Conservation (phyloP, 2,797 vertebrate genomes). For the Rhynchonycteris naso region DNA sequence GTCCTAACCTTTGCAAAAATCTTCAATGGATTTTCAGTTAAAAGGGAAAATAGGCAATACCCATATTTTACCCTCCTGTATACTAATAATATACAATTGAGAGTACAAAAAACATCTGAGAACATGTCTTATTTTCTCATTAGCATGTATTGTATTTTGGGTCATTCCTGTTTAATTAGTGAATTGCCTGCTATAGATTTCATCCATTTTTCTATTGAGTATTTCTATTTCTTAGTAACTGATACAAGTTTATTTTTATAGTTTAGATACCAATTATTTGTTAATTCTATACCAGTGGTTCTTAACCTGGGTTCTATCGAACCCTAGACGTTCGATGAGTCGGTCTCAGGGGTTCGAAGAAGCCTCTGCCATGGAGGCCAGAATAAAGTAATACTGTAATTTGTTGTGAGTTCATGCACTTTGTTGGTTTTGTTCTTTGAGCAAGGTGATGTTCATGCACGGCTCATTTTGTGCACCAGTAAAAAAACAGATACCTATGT, state of each 20-base stretch:
- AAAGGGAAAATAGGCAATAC: not conserved
- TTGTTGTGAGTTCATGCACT: no score
- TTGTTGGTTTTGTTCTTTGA: no score
- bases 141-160: constrained; percentile 13
- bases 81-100: not conserved
- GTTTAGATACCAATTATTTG: not conserved
- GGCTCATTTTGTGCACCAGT: no score
- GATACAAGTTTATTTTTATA: not conserved
- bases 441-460: no score
- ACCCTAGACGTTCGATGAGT: no score
- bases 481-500: no score
- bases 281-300: no score
- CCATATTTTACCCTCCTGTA: not conserved
- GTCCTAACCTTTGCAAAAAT: not conserved
- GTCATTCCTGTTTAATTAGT: not conserved
- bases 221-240: not conserved
- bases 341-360: no score
- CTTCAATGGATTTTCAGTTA: not conserved
- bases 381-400: no score
- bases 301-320: no score
- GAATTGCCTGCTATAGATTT: not conserved
- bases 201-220: not conserved
- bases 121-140: not conserved
- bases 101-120: not conserved
- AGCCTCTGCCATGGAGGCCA: no score